A percentile compares a stretch with the other conserved stretches of the same genome.
Conservation (phyloP, 2,888 invertebrate genomes). For the Andrena flavipes region DNA sequence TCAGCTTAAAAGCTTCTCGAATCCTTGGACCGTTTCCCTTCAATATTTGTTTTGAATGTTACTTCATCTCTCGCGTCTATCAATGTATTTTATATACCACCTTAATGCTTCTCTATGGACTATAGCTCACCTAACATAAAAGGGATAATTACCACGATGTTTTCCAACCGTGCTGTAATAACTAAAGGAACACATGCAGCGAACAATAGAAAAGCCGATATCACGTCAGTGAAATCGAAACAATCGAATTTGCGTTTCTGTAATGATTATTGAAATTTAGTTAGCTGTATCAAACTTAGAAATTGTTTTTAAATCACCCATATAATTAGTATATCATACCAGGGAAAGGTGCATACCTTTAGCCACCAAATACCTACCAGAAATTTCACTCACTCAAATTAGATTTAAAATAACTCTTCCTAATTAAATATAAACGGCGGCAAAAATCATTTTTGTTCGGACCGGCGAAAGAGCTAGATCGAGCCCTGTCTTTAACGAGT, state of each 20-base stretch:
- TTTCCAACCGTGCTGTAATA: background rate
- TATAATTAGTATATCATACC: too few relatives aligned
- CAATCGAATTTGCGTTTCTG: constrained; percentile 24
- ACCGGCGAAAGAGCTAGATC: too few relatives aligned
- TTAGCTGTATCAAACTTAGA: background rate
- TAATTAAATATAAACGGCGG: too few relatives aligned
- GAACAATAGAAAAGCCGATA: background rate
- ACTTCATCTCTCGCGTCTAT: background rate
- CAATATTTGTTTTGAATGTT: constrained; percentile 1
- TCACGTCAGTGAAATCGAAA: constrained; percentile 1
- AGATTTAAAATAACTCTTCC: too few relatives aligned
- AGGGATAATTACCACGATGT: background rate
- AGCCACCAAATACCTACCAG: too few relatives aligned
- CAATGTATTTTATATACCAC: background rate
- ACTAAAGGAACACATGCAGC: constrained; percentile 2
- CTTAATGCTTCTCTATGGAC: constrained; percentile 14
- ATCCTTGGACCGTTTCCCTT: background rate
- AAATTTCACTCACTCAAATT: too few relatives aligned
- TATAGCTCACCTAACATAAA: background rate
- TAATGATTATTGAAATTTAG: constrained; percentile 8
- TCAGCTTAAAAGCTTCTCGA: background rate
- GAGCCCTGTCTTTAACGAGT: too few relatives aligned
- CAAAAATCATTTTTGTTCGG: too few relatives aligned
- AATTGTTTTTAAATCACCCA: too few relatives aligned
- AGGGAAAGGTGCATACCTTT: too few relatives aligned